phyloP scores from a whole-genome alignment of 2,888 invertebrate genomes.

The Allolobophora icterica region DNA sequence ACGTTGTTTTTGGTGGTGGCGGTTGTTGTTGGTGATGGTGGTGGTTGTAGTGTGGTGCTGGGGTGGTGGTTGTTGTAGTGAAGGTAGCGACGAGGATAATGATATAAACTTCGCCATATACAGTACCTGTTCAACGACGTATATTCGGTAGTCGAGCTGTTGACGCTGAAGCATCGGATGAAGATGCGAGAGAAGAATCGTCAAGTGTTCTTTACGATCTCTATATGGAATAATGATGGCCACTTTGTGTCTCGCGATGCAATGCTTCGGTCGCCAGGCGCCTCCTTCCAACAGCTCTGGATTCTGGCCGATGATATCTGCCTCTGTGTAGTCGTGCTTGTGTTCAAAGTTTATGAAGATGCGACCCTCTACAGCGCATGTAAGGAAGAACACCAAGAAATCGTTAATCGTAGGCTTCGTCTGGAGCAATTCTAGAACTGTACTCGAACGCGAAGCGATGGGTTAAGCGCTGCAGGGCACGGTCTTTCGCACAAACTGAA shows the following conservation, averaged over 20 bases:
- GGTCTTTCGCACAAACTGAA: too few species aligned
- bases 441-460: too few species aligned
- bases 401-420: not conserved
- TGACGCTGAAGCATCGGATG: slow-evolving; percentile 69
- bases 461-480: too few species aligned
- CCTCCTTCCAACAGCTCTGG: slow-evolving; percentile 55
- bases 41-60: too few species aligned
- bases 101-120: too few species aligned
- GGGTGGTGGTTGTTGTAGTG: too few species aligned
- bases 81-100: too few species aligned
- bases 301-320: slow-evolving; percentile 48
- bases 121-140: slow-evolving; percentile 68
- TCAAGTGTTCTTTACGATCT: slow-evolving; percentile 67
- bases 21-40: too few species aligned
- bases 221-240: slow-evolving; percentile 64
- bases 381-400: not conserved
- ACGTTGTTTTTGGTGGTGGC: too few species aligned
- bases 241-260: slow-evolving; percentile 57
- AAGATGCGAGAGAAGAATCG: slow-evolving; percentile 66
- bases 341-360: slow-evolving; percentile 46
- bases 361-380: slow-evolving; percentile 47
- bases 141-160: slow-evolving; percentile 67
- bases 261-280: slow-evolving; percentile 52
- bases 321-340: slow-evolving; percentile 42
- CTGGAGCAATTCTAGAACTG: not conserved